Conservation (phyloP, 2,888 invertebrate genomes). For the Neria commutata region DNA sequence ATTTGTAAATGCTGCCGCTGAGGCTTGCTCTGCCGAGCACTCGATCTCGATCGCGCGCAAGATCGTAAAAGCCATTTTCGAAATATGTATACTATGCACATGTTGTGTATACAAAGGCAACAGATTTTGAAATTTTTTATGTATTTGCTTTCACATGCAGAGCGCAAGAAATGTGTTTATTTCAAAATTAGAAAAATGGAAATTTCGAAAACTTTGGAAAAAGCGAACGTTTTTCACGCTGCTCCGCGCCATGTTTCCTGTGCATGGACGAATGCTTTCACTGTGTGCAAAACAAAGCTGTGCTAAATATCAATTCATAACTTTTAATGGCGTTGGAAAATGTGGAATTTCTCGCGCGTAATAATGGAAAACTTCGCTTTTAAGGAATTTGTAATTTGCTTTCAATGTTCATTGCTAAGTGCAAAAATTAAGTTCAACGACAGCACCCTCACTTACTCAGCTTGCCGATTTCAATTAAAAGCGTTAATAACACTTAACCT, state of each 20-base stretch:
- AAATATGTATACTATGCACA: neutral
- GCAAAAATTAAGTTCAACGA: too few relatives aligned
- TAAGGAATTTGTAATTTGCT: too few relatives aligned
- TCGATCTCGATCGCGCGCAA: neutral
- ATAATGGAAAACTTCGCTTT: too few relatives aligned
- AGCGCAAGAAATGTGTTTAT: constrained; percentile 46
- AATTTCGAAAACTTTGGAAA: too few relatives aligned
- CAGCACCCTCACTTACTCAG: neutral
- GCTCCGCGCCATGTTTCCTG: neutral
- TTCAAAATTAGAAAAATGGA: constrained; percentile 52
- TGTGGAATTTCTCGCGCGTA: too few relatives aligned
- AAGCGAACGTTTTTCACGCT: constrained; percentile 16
- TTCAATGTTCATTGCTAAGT: too few relatives aligned
- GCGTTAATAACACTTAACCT: neutral
- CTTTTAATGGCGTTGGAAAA: too few relatives aligned
- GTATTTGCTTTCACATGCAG: too few relatives aligned
- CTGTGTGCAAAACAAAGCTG: neutral
- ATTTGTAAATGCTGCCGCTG: constrained; percentile 13
- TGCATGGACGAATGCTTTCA: constrained; percentile 21
- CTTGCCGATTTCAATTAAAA: neutral
- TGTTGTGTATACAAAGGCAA: too few relatives aligned
- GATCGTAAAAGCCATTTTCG: neutral
- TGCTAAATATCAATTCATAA: too few relatives aligned
- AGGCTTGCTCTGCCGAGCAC: neutral
- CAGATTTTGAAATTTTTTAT: too few relatives aligned